Base-by-base conservation (phyloP, 1,140 invertebrate species). In the Dufourea novaeangliae region DNA sequence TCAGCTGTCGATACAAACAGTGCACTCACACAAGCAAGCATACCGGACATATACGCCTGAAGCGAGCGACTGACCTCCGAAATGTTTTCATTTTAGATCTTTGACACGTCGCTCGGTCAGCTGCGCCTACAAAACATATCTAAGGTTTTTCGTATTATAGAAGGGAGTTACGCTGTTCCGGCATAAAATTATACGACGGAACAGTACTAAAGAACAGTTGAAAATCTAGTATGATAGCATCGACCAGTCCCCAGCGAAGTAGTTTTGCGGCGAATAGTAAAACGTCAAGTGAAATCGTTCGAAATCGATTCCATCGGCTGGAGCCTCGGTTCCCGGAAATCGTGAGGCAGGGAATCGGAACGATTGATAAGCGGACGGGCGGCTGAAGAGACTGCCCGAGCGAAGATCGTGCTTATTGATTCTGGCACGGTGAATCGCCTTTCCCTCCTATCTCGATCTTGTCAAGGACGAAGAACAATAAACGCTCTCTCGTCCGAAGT, bases 391-490 rank as follows among this genome's bases (percentile, higher is more conserved):
- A 62, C 39, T 39, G 22, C 11, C 14, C 11, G 2, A 14, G 22
- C 32, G 46, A 22, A 66, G 62, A 50, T 56, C 46, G 46, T 56
- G 71, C 71, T 74, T 74, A 74, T 74, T 67, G 62, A 74, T 74
- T 74, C 62, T 25, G 32, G n/a, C 22, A 5, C 5, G 25, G 71
- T n/a, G n/a, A 56, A 67, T 67, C 50, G 25, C 37, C 7, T 66
- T 39, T 54, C 71, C 4, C 71, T 64, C 59, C 20, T 44, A n/a
- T n/a, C 12, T 32, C 62, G 71, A 74, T 74, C 71, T 56, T 66
- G 71, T 66, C 71, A 67, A 66, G 71, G 27, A 46, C n/a, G 62
- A 54, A 44, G 69, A 61, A 71, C 69, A 71, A 74, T 66, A 74
- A 66, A 74, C 61, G 62, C 17, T 74, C 52, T 63, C 57, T 34